Conservation (phyloP, 2,113 vertebrate genomes). For the Corythornis vintsioides region DNA sequence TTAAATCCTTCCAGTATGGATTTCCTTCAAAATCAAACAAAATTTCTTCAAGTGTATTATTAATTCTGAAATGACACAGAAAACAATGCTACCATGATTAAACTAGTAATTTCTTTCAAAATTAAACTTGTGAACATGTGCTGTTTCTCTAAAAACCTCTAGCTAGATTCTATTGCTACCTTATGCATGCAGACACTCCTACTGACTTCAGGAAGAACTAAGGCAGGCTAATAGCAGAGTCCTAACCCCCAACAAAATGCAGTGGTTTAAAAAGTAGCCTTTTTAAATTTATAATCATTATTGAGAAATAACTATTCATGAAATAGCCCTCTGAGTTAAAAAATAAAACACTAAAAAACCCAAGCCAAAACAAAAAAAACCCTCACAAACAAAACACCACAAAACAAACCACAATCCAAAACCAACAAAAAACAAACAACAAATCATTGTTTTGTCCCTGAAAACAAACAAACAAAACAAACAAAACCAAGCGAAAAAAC, state of each 20-base stretch:
- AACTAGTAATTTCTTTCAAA: background rate
- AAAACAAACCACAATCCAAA: too few relatives aligned
- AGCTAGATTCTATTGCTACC: background rate
- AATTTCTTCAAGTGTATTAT: conserved; percentile 25
- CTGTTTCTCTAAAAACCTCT: background rate
- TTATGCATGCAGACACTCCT: background rate
- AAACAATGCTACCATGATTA: background rate
- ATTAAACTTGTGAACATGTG: background rate
- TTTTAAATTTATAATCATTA: background rate
- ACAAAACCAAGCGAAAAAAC: background rate
- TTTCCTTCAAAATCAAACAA: conserved; percentile 11
- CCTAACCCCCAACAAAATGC: background rate
- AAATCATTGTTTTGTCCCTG: background rate
- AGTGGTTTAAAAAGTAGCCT: background rate
- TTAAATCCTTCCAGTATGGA: conserved; percentile 30
- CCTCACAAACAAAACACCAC: too few relatives aligned
- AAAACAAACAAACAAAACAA: background rate
- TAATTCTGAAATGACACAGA: conserved; percentile 33
- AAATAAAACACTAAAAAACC: too few relatives aligned
- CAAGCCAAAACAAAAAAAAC: too few relatives aligned
- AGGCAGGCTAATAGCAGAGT: background rate
- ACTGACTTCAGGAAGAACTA: background rate
- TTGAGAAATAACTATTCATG: background rate
- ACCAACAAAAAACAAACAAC: too few relatives aligned
- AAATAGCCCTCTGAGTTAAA: background rate